Percentiles rank a stretch among this genome's conserved stretches.
phyloP scores from a whole-genome alignment of 2,888 invertebrate genomes.

The Epinotia ramella region DNA sequence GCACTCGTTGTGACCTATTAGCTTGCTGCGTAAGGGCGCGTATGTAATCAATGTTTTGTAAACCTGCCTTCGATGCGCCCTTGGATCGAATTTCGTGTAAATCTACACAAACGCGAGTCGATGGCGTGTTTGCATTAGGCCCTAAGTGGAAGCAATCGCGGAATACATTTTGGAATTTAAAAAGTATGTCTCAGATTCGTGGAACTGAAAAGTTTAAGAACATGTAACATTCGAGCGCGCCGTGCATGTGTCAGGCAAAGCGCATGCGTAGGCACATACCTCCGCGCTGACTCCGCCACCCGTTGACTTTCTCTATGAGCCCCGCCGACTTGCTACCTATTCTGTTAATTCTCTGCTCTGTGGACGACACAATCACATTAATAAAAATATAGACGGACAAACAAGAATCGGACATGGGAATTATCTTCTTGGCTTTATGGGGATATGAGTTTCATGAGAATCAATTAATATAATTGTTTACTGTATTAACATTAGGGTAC shows the following conservation, averaged over 20 bases:
- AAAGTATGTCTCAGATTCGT: too few species aligned
- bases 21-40: too few species aligned
- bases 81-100: too few species aligned
- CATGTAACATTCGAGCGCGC: constrained; percentile 23
- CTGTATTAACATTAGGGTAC: not conserved
- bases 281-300: constrained; percentile 83
- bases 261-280: constrained; percentile 75
- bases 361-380: constrained; percentile 61
- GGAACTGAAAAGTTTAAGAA: too few species aligned
- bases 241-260: constrained; percentile 59
- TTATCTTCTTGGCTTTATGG: not conserved
- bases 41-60: too few species aligned
- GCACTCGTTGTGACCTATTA: too few species aligned
- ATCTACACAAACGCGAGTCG: too few species aligned
- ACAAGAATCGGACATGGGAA: not conserved
- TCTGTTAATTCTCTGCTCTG: constrained; percentile 83
- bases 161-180: too few species aligned
- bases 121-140: too few species aligned
- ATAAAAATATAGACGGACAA: constrained; percentile 1
- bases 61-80: too few species aligned
- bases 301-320: constrained; percentile 77
- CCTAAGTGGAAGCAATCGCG: too few species aligned
- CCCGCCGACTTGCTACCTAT: constrained; percentile 79
- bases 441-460: not conserved
- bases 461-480: not conserved